These are phyloP conservation scores for Neoitamus cyanurus DNA, from an alignment of 2,888 invertebrate genomes.

Conservation along the genomic window DNA sequence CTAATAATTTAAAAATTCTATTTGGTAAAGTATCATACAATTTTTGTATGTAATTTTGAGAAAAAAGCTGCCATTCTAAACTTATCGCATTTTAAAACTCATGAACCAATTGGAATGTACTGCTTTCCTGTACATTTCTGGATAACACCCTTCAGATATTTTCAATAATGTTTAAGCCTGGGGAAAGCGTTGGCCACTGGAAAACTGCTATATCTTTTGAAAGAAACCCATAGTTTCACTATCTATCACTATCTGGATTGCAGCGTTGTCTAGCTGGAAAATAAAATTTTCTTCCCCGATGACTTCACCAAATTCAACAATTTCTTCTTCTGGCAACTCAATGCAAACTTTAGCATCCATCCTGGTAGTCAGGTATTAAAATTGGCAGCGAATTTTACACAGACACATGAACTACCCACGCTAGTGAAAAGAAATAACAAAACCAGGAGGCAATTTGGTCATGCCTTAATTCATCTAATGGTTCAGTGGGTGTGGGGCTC, in stretches of 20 bases:
- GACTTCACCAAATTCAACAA: not conserved
- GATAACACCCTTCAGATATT: not conserved
- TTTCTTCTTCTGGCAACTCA: not conserved
- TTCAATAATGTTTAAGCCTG: too few species aligned
- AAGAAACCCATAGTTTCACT: too few species aligned
- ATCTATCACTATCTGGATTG: not conserved
- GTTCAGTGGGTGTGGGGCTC: too few species aligned
- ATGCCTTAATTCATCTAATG: too few species aligned
- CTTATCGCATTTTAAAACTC: not conserved
- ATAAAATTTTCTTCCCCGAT: not conserved
- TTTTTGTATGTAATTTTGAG: not conserved
- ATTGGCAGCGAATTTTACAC: too few species aligned
- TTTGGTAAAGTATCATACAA: not conserved
- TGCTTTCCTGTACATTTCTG: not conserved
- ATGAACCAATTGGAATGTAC: not conserved
- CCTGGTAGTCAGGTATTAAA: too few species aligned
- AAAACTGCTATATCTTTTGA: too few species aligned
- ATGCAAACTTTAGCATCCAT: too few species aligned
- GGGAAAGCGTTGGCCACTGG: too few species aligned
- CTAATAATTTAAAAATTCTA: not conserved
- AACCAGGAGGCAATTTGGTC: too few species aligned
- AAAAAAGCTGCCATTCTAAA: not conserved
- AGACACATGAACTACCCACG: too few species aligned
- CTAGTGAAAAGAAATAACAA: too few species aligned
- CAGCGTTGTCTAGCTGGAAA: not conserved